phyloP scores from a whole-genome alignment of 2,888 invertebrate species.

The Agrilus biguttatus region DNA sequence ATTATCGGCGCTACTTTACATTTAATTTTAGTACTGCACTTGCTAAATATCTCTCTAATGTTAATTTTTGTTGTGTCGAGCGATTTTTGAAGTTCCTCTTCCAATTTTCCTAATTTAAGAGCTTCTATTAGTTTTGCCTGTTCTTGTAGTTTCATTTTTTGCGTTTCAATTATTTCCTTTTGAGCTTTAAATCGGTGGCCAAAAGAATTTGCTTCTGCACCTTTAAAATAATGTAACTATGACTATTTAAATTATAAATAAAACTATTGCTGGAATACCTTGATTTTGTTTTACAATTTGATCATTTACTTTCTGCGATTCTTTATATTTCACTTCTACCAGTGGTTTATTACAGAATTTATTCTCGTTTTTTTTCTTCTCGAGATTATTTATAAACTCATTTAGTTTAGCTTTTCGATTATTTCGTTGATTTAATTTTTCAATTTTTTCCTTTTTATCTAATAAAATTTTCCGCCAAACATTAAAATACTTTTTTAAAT shows the following conservation, averaged over 20 bases:
- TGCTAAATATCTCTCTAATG: slow-evolving; percentile 34
- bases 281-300: no score
- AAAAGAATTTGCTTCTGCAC: slow-evolving; percentile 7
- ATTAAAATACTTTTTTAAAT: slow-evolving; percentile 13
- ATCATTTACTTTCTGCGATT: no score
- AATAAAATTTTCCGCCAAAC: slow-evolving; percentile 12
- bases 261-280: no score
- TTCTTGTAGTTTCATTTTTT: slow-evolving; percentile 53
- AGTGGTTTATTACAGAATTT: neutral
- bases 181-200: slow-evolving; percentile 46
- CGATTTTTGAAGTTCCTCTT: slow-evolving; percentile 47
- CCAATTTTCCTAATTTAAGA: slow-evolving; percentile 52
- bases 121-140: slow-evolving; percentile 61
- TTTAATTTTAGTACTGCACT: slow-evolving; percentile 26
- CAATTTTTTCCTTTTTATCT: slow-evolving; percentile 10
- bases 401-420: slow-evolving; percentile 18
- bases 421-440: slow-evolving; percentile 6
- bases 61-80: slow-evolving; percentile 41
- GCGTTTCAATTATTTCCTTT: slow-evolving; percentile 56
- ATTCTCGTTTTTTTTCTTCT: slow-evolving; percentile 4
- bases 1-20: slow-evolving; percentile 32
- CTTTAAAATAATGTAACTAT: slow-evolving; percentile 1
- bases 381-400: slow-evolving; percentile 14
- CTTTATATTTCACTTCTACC: no score
- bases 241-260: neutral